These are phyloP conservation scores for Dasypolia templi DNA, from an alignment of 2,888 invertebrate genomes.

Conservation along the genomic window DNA sequence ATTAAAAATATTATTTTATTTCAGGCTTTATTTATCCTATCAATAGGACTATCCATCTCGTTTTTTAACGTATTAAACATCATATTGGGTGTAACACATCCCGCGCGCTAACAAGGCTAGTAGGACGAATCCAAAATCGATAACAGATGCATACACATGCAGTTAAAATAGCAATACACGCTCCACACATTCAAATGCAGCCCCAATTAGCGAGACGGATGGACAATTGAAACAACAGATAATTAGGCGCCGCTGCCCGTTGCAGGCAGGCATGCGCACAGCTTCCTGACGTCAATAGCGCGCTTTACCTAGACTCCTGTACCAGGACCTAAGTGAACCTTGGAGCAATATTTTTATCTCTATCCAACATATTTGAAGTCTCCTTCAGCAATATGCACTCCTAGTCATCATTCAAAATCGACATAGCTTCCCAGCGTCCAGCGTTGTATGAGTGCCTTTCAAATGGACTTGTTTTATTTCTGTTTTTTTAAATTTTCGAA, in stretches of 20 bases:
- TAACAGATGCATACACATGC: constrained; percentile 11
- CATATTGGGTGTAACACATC: background rate
- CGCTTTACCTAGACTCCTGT: constrained; percentile 19
- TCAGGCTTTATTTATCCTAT: background rate
- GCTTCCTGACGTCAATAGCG: constrained; percentile 27
- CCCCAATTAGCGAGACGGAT: constrained; percentile 1
- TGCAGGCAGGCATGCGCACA: constrained; percentile 42
- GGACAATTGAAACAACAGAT: constrained; percentile 33
- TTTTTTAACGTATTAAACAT: background rate
- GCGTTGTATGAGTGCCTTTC: background rate
- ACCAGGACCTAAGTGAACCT: constrained; percentile 37
- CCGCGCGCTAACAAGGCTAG: too few relatives aligned
- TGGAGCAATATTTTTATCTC: background rate
- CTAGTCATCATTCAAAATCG: constrained; percentile 45
- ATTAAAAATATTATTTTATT: too few relatives aligned
- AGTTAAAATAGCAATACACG: constrained; percentile 1
- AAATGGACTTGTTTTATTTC: constrained; percentile 13
- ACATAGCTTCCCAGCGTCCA: background rate
- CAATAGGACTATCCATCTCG: background rate
- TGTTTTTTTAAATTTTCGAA: constrained; percentile 14
- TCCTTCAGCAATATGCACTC: constrained; percentile 11
- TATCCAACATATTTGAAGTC: background rate
- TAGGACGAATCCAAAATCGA: constrained; percentile 1
- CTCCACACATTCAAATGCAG: constrained; percentile 27
- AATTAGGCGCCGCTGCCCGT: background rate